Evolutionary conservation across 2,797 vertebrate genomes (phyloP).

Genomic region (Hafferia zeledoni): DNA sequence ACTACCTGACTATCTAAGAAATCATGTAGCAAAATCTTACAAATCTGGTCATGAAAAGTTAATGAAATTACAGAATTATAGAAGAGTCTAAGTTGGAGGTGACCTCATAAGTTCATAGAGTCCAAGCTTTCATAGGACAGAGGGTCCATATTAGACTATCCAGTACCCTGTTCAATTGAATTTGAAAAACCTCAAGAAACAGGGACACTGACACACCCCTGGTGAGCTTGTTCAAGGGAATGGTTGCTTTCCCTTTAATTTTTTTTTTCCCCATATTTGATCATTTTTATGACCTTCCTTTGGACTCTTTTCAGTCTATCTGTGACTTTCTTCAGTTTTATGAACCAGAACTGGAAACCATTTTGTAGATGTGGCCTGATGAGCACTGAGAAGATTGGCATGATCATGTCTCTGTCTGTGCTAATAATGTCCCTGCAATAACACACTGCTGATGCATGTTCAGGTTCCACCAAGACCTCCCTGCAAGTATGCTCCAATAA

Average conservation of each 20-base stretch:
- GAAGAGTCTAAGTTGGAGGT: background rate
- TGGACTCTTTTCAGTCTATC: background rate
- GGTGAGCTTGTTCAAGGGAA: background rate
- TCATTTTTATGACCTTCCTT: background rate
- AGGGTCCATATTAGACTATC: background rate
- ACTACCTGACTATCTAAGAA: background rate
- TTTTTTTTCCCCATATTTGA: background rate
- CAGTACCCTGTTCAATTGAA: background rate
- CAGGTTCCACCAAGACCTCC: background rate
- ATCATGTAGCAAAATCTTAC: background rate
- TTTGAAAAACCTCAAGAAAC: background rate
- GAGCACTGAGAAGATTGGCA: background rate
- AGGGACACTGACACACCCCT: accelerated
- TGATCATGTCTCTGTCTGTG: background rate
- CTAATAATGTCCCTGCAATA: background rate
- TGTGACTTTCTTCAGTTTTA: background rate
- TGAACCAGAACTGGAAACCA: background rate
- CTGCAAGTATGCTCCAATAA: background rate
- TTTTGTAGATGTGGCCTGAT: background rate
- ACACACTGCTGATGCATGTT: background rate
- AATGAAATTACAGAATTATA: background rate
- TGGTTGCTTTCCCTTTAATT: background rate
- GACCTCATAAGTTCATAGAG: background rate
- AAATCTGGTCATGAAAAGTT: background rate
- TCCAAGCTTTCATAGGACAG: accelerated